Base-by-base conservation (phyloP, 1,140 invertebrate species). In the Phenacoccus solenopsis region DNA sequence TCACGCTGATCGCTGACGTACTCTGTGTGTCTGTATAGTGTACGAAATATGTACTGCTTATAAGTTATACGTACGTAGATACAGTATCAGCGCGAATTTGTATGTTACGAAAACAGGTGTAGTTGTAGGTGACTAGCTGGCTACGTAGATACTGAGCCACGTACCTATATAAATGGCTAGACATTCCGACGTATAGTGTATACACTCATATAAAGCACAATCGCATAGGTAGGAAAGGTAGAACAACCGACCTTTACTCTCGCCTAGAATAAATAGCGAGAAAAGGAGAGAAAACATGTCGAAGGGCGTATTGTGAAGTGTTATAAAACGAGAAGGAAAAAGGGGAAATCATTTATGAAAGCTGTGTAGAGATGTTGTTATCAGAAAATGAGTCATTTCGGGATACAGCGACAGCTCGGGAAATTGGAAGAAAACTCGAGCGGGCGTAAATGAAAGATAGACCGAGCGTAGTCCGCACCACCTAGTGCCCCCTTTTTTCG, bases 331-430 rank as follows among this genome's bases (percentile, higher is more conserved):
- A 25, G 59, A 64, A 64, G 59, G 59, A 64, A 64, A 64, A 64
- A 64, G 59, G 25, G 59, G 59, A 27, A 64, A 64, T 27, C 59
- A 64, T 64, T 64, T 64, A 64, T 64, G 59, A 64, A 64, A 64
- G 59, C 59, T 64, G 59, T 64, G 59, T 64, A 64, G 59, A 64
- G 59, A 64, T 64, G 59, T 64, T 64, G 59, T 64, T 64, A 64
- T 64, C 59, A 64, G 59, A 64, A 64, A 64, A 64, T 64, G 59
- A 64, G 59, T 64, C 59, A 64, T 64, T 64, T 64, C 25, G 25
- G 59, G 59, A 64, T 64, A 64, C 59, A 27, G 25, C 59, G 59
- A 64, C 59, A 64, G 59, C 59, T 64, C 59, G 59, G 59, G 59
- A 64, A 64, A 64, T 64, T 64, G 59, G 59, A 64, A 64, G 59